Conservation (phyloP, 2,888 invertebrate genomes). For the Pammene aurita region DNA sequence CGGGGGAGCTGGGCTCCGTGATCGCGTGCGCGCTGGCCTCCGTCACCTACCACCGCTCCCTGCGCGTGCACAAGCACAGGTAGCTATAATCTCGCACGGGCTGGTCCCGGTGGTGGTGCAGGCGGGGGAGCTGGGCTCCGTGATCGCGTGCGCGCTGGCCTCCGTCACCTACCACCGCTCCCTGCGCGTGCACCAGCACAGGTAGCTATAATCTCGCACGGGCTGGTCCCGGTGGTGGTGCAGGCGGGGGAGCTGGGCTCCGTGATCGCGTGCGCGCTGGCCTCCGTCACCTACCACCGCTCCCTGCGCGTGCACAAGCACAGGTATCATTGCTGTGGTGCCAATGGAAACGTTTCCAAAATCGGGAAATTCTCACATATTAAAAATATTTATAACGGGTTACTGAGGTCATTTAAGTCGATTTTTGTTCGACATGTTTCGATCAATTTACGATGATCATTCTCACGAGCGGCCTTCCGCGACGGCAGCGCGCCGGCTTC, state of each 20-base stretch:
- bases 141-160: conserved; percentile 77
- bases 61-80: conserved; percentile 25
- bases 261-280: conserved; percentile 76
- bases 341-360: too few species aligned
- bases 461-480: too few species aligned
- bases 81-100: too few species aligned
- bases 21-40: conserved; percentile 78
- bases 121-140: conserved; percentile 77
- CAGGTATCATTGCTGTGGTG: neutral
- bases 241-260: conserved; percentile 77
- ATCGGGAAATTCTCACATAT: too few species aligned
- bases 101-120: conserved; percentile 72
- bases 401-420: too few species aligned
- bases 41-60: conserved; percentile 61
- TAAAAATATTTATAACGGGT: too few species aligned
- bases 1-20: conserved; percentile 78
- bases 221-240: conserved; percentile 73
- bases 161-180: conserved; percentile 67
- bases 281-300: conserved; percentile 68
- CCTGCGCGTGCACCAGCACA: conserved; percentile 29
- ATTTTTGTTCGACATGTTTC: too few species aligned
- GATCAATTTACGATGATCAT: too few species aligned
- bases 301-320: conserved; percentile 42
- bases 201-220: conserved; percentile 64
- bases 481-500: too few species aligned